Percentiles rank a stretch among this genome's conserved stretches.
These are phyloP conservation scores for Eudemis profundana DNA, from an alignment of 2,888 invertebrate genomes.

Conservation along the genomic window DNA sequence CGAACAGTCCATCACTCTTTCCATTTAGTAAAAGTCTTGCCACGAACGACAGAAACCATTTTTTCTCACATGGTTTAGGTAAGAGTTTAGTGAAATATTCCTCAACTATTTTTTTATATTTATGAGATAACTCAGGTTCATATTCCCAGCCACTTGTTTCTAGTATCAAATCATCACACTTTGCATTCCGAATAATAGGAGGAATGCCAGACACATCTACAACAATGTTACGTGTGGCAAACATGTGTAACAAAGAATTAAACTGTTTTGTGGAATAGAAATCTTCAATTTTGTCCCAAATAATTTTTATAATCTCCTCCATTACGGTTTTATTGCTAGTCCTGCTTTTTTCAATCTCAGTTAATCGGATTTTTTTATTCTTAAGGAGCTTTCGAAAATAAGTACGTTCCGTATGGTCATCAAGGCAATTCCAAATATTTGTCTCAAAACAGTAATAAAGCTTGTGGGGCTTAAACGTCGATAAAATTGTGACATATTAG, in stretches of 20 bases:
- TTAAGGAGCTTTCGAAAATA: no score
- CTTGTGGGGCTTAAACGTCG: no score
- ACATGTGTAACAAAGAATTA: conserved; percentile 6
- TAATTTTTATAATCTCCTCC: conserved; percentile 2
- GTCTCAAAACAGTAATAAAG: neutral
- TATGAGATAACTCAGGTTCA: conserved; percentile 26
- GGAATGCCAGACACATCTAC: neutral
- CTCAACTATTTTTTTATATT: conserved; percentile 26
- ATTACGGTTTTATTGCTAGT: neutral
- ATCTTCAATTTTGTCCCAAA: conserved; percentile 9
- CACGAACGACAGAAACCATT: neutral
- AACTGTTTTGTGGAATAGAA: neutral
- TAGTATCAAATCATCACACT: conserved; percentile 33
- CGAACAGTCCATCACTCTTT: neutral
- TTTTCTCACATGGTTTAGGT: neutral
- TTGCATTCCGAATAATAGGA: conserved; percentile 38
- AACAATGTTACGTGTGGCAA: neutral
- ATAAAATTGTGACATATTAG: no score
- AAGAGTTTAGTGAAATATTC: conserved; percentile 6
- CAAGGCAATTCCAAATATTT: conserved; percentile 31
- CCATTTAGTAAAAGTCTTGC: conserved; percentile 1
- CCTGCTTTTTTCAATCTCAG: no score
- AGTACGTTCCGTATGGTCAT: no score
- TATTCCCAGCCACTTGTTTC: conserved; percentile 37
- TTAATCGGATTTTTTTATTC: no score